Conservation (phyloP, 53 echinoderm and acorn worm species). For the Zoroaster sp. region DNA sequence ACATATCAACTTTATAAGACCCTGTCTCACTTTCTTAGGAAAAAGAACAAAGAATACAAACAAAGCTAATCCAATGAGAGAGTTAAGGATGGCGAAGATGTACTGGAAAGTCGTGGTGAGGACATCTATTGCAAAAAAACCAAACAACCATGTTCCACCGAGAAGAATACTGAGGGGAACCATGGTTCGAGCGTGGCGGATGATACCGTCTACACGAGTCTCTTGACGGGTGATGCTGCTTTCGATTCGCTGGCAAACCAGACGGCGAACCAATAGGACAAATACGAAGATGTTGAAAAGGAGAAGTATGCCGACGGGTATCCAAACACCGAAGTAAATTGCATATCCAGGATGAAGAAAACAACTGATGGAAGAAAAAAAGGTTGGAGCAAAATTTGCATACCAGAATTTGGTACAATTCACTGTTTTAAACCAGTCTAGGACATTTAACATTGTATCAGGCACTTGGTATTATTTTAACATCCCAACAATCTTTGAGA, state of each 20-base stretch:
- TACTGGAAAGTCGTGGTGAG: slow-evolving; percentile 49
- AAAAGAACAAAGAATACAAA: slow-evolving; percentile 62
- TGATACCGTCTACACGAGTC: background rate
- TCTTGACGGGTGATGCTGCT: background rate
- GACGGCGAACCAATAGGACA: slow-evolving; percentile 52
- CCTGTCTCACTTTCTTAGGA: background rate
- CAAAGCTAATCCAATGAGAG: slow-evolving; percentile 66
- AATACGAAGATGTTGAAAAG: slow-evolving; percentile 71
- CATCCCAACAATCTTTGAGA: too few species aligned
- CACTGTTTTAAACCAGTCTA: too few species aligned
- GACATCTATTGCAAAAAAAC: slow-evolving; percentile 65
- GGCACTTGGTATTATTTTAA: too few species aligned
- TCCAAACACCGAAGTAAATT: slow-evolving; percentile 60
- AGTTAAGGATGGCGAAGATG: slow-evolving; percentile 74
- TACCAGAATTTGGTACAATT: too few species aligned
- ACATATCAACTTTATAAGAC: too few species aligned
- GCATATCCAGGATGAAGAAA: slow-evolving; percentile 60
- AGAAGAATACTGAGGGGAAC: slow-evolving; percentile 65
- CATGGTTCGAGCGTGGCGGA: slow-evolving; percentile 15
- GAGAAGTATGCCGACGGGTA: slow-evolving; percentile 67
- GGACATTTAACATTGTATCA: too few species aligned
- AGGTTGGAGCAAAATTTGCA: too few species aligned
- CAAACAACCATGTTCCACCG: slow-evolving; percentile 78
- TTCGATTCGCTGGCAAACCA: slow-evolving; percentile 53
- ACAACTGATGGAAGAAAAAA: slow-evolving; percentile 72